phyloP scores from a whole-genome alignment of 2,797 vertebrate genomes.

The Cacajao melanocephalus region DNA sequence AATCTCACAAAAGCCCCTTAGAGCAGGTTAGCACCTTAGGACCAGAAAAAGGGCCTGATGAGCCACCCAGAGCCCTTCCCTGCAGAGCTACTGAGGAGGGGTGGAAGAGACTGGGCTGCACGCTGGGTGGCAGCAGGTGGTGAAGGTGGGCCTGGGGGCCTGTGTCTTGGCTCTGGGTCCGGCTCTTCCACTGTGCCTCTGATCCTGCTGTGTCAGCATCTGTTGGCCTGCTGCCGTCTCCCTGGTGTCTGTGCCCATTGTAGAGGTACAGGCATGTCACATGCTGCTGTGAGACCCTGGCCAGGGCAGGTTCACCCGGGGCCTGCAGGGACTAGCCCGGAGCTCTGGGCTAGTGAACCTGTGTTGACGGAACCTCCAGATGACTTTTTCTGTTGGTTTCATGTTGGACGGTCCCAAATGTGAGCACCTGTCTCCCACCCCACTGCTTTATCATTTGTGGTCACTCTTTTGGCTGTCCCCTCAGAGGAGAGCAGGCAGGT shows the following conservation, averaged over 20 bases:
- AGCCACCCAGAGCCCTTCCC: not conserved
- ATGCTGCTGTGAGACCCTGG: not conserved
- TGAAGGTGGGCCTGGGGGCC: not conserved
- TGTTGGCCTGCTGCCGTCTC: not conserved
- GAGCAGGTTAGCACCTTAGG: not conserved
- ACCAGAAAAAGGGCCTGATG: not conserved
- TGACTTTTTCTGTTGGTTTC: not conserved
- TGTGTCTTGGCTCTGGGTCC: not conserved
- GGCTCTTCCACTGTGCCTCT: not conserved
- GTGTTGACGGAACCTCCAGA: not conserved
- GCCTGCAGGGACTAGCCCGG: not conserved
- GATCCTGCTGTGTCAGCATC: not conserved
- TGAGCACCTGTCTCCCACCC: not conserved
- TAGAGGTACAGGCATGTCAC: not conserved
- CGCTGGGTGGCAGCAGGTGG: rapidly evolving
- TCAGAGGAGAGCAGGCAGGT: not conserved
- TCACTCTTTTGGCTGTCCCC: not conserved
- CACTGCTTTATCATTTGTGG: not conserved
- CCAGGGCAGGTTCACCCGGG: not conserved
- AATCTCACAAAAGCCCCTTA: not conserved
- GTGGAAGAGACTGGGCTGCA: rapidly evolving
- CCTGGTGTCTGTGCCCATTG: not conserved
- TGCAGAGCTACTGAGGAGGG: not conserved
- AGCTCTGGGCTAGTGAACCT: rapidly evolving
- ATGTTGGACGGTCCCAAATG: not conserved